Percentiles rank a stretch among this genome's conserved stretches.
phyloP scores from a whole-genome alignment of 2,888 invertebrate species.

The Ellobium chinense region DNA sequence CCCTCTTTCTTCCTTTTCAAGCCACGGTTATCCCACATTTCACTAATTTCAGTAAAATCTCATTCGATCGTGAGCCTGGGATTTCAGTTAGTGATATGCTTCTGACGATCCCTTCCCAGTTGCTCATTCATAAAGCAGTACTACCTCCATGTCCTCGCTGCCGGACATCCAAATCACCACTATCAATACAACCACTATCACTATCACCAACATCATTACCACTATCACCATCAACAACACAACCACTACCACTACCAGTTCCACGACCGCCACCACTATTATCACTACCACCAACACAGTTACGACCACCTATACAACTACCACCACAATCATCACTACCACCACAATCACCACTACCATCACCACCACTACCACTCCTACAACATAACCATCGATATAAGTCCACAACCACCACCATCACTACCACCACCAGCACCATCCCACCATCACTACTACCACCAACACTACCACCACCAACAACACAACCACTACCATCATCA shows the following conservation, averaged over 20 bases:
- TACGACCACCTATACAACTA: conserved; percentile 18
- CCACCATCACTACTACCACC: not conserved
- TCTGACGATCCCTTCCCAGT: too few relatives aligned
- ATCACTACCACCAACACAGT: conserved; percentile 34
- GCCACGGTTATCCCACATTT: too few relatives aligned
- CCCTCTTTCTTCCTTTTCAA: too few relatives aligned
- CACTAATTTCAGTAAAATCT: too few relatives aligned
- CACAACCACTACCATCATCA: conserved; percentile 5
- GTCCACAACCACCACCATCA: conserved; percentile 24
- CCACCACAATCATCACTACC: conserved; percentile 29
- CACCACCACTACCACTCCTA: too few relatives aligned
- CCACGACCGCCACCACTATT: conserved; percentile 32
- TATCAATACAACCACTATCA: too few relatives aligned
- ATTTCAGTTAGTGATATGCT: too few relatives aligned
- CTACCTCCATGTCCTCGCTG: too few relatives aligned
- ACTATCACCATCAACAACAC: conserved; percentile 8
- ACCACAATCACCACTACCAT: conserved; percentile 1
- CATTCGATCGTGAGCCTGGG: too few relatives aligned
- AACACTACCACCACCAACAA: not conserved
- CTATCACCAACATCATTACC: conserved; percentile 5
- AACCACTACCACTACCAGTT: conserved; percentile 9
- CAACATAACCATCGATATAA: too few relatives aligned
- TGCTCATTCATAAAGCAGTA: too few relatives aligned
- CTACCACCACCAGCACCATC: not conserved
- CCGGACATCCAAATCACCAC: too few relatives aligned